Evolutionary conservation across 2,797 vertebrate species (phyloP).

Genomic region (Muraenolepis orangiensis): DNA sequence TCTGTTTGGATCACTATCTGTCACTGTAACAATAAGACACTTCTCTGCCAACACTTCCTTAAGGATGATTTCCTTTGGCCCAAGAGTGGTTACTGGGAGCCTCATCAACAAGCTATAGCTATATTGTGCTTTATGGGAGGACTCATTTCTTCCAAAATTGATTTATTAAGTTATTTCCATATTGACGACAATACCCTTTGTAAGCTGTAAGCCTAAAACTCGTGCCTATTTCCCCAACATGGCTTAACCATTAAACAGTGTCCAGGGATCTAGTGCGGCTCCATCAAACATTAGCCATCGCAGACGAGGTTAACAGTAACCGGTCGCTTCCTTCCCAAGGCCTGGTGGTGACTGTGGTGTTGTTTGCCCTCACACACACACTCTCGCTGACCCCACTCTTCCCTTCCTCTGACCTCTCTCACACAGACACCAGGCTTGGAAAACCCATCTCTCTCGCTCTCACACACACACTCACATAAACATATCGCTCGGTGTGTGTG

Average conservation of each 20-base stretch:
- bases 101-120: background rate
- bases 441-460: background rate
- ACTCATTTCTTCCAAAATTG: background rate
- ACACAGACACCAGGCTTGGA: background rate
- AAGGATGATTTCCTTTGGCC: background rate
- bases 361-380: background rate
- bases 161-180: background rate
- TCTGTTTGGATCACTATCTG: background rate
- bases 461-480: too few species aligned
- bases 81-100: background rate
- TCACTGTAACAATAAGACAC: background rate
- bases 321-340: background rate
- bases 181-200: background rate
- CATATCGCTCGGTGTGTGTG: too few species aligned
- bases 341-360: background rate
- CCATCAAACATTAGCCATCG: background rate
- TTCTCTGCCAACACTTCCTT: background rate
- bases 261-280: background rate
- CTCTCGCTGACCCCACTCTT: background rate
- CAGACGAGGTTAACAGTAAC: background rate
- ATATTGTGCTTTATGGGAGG: background rate
- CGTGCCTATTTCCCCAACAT: background rate
- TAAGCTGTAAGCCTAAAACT: background rate
- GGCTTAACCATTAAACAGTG: background rate
- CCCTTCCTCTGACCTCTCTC: background rate